Base-by-base conservation (phyloP, 2,113 vertebrate genomes). In the Cnemophilus loriae region DNA sequence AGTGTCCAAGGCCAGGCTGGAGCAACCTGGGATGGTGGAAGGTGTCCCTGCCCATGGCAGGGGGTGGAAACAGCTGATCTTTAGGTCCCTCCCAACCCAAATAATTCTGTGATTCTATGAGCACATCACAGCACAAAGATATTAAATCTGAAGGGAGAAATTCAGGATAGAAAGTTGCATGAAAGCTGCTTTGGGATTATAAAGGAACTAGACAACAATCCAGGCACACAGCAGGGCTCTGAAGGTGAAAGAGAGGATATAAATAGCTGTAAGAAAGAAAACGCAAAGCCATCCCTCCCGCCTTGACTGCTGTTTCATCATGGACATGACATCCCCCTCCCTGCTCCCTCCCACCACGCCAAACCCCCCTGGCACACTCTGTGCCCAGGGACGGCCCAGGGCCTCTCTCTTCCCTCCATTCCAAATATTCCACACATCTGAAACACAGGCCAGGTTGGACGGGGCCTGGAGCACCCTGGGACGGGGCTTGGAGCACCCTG, bases 371-470 rank as follows among this genome's bases (percentile, higher is more conserved):
- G 19, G 59, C 26, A 82, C 42, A 2, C 26, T 11, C 21, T 35
- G 3, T 4, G 16, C 42, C 8, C 32, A 37, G 35, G 14, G 26
- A 49, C 1, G 4, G 49, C 47, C 47, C 67, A 44, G 33, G 28
- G 71, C 44, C 67, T 17, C 79, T 49, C 64, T 13, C 5, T 24
- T 13, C 56, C 32, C 33, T 11, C 6, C 70, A 13, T n/a, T 30
- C 46, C 41, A 41, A 9, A 2, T 0, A 11, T 1, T 7, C 5
- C 47, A 10, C 10, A 27, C 0, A 0, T 21, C 5, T 27, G 7
- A 52, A 55, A 42, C 21, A 28, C 59, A 52, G 20, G 6, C 32
- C 56, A 44, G 26, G 37, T 0, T 37, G 57, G 27, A 32, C 2
- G 3, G 82, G 50, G 35, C 35, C 49, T 2, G 24, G 42, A 41